These are phyloP conservation scores for Lagenorhynchus albirostris DNA, from an alignment of 2,113 vertebrate species.

Conservation along the genomic window DNA sequence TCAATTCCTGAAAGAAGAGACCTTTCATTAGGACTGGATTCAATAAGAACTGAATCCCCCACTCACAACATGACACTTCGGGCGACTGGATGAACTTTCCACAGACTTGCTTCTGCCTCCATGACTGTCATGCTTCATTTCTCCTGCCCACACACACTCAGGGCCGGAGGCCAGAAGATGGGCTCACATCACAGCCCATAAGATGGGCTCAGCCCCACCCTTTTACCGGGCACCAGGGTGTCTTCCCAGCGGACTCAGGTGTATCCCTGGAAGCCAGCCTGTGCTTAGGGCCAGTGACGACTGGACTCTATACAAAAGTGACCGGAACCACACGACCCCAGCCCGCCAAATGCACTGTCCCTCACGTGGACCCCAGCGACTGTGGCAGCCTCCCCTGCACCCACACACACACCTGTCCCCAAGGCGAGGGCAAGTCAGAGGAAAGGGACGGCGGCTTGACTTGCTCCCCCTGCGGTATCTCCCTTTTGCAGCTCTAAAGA, in stretches of 20 bases:
- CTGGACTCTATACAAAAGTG: not conserved
- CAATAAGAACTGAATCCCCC: not conserved
- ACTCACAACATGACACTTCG: rapidly evolving
- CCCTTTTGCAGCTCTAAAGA: not conserved
- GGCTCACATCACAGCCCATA: not conserved
- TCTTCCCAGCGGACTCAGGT: rapidly evolving
- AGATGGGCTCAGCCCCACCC: not conserved
- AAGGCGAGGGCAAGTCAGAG: not conserved
- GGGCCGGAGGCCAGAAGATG: not conserved
- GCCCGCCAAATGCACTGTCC: not conserved
- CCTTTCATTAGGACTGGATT: not conserved
- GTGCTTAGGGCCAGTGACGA: not conserved
- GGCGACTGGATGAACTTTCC: rapidly evolving
- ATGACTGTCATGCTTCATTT: rapidly evolving
- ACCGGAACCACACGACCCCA: rapidly evolving
- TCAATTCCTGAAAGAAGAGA: not conserved
- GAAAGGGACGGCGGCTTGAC: not conserved
- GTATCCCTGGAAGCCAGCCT: not conserved
- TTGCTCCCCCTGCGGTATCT: rapidly evolving
- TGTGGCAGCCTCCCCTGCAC: no score
- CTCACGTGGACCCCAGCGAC: rapidly evolving
- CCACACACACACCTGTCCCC: not conserved
- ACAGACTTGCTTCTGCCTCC: not conserved
- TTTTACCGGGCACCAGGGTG: not conserved
- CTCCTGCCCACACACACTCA: not conserved